A percentile compares a stretch with the other conserved stretches of the same genome.
Evolutionary conservation across 2,888 invertebrate species (phyloP).

Genomic region (Apamea epomidion): DNA sequence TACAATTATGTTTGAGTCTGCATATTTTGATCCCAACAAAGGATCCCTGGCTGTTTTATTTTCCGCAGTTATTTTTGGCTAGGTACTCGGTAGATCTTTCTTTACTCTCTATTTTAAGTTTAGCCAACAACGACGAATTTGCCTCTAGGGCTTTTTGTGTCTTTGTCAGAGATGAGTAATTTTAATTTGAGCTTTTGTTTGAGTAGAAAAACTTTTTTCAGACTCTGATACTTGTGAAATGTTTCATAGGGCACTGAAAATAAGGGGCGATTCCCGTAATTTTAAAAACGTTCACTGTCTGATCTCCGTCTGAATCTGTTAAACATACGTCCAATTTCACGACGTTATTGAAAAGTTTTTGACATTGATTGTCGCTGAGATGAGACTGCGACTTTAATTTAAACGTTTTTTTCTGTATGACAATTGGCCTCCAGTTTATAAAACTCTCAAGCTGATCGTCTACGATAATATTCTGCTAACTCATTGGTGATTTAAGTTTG

Average conservation of each 20-base stretch:
- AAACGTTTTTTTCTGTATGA: background rate
- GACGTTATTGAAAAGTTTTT: background rate
- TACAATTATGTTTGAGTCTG: conserved; percentile 67
- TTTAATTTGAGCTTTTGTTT: background rate
- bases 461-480: background rate
- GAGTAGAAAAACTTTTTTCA: background rate
- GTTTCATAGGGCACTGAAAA: background rate
- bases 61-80: background rate
- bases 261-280: background rate
- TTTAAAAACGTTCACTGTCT: background rate
- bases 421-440: background rate
- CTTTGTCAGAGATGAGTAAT: background rate
- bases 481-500: background rate
- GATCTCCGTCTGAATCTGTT: background rate
- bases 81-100: background rate
- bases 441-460: background rate
- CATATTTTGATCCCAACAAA: conserved; percentile 62
- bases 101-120: conserved; percentile 6
- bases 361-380: background rate
- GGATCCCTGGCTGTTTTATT: conserved; percentile 24
- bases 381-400: background rate
- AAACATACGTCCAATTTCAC: background rate
- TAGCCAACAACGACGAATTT: background rate
- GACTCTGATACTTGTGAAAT: background rate
- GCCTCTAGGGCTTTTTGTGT: background rate